phyloP scores from a whole-genome alignment of 2,888 invertebrate species.

The Philhelius pedissequus region DNA sequence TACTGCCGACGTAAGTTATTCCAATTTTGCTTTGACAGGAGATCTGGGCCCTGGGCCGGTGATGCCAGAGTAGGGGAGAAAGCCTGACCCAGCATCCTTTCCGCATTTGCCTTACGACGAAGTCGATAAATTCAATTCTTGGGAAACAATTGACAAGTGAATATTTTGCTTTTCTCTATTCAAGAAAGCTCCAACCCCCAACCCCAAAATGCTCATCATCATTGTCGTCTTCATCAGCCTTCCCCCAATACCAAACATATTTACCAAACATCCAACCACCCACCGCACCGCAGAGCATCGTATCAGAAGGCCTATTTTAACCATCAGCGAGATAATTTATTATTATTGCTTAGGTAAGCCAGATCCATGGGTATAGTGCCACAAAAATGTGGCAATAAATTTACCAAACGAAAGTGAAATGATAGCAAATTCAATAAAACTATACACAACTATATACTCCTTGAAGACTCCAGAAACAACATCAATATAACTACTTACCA shows the following conservation, averaged over 20 bases:
- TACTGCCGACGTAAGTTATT: constrained; percentile 67
- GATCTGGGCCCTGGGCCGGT: neutral
- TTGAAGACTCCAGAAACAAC: neutral
- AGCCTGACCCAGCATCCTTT: constrained; percentile 39
- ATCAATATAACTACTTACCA: too few species aligned
- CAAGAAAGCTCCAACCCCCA: neutral
- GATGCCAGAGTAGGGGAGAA: neutral
- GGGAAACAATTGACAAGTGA: constrained; percentile 66
- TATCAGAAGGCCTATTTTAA: constrained; percentile 18
- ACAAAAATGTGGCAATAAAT: constrained; percentile 68
- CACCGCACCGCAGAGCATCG: neutral
- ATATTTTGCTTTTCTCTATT: constrained; percentile 36
- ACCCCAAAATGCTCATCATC: constrained; percentile 32
- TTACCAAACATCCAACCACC: neutral
- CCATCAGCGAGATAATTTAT: constrained; percentile 66
- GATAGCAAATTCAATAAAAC: constrained; percentile 61
- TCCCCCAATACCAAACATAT: neutral
- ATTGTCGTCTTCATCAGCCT: constrained; percentile 49
- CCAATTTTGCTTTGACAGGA: constrained; percentile 32
- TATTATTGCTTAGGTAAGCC: constrained; percentile 69
- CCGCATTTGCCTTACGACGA: constrained; percentile 30
- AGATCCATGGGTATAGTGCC: constrained; percentile 58
- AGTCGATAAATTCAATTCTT: constrained; percentile 68
- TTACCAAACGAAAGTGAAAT: constrained; percentile 44
- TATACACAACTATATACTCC: constrained; percentile 48